Evolutionary conservation across 2,888 invertebrate genomes (phyloP).

Genomic region (Philaethria dido): DNA sequence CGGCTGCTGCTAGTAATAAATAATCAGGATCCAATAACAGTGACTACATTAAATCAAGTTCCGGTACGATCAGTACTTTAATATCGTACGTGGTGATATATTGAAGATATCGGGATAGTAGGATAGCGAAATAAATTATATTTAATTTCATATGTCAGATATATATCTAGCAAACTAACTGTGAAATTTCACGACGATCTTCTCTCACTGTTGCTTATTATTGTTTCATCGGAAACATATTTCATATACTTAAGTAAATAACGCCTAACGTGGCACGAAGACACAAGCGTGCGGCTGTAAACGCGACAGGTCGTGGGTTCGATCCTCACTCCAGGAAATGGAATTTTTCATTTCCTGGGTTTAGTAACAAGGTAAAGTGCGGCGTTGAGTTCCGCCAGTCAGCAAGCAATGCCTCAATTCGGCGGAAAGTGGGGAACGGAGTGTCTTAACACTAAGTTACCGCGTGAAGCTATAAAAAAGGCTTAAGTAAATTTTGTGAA

Average conservation of each 20-base stretch:
- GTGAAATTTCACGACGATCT: background rate
- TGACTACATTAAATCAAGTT: conserved; percentile 76
- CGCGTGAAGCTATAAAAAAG: too few relatives aligned
- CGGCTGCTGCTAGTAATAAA: conserved; percentile 70
- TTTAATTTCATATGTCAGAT: conserved; percentile 30
- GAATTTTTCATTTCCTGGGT: too few relatives aligned
- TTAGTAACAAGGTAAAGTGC: too few relatives aligned
- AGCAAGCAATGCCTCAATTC: too few relatives aligned
- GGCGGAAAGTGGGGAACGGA: too few relatives aligned
- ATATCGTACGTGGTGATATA: conserved; percentile 44
- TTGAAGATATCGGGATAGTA: conserved; percentile 37
- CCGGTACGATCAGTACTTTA: conserved; percentile 51
- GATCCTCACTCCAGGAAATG: too few relatives aligned
- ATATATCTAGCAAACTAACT: conserved; percentile 8
- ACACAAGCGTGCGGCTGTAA: too few relatives aligned
- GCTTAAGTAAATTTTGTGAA: too few relatives aligned
- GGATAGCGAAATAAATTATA: conserved; percentile 37
- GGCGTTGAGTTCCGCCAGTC: too few relatives aligned
- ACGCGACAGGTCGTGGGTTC: too few relatives aligned
- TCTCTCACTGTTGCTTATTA: background rate
- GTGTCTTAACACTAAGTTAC: too few relatives aligned
- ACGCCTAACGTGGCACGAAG: too few relatives aligned
- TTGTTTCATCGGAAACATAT: background rate
- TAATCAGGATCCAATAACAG: conserved; percentile 76
- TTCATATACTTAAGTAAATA: background rate